Conservation (phyloP, 2,113 vertebrate genomes). For the Hyperopisus bebe region DNA sequence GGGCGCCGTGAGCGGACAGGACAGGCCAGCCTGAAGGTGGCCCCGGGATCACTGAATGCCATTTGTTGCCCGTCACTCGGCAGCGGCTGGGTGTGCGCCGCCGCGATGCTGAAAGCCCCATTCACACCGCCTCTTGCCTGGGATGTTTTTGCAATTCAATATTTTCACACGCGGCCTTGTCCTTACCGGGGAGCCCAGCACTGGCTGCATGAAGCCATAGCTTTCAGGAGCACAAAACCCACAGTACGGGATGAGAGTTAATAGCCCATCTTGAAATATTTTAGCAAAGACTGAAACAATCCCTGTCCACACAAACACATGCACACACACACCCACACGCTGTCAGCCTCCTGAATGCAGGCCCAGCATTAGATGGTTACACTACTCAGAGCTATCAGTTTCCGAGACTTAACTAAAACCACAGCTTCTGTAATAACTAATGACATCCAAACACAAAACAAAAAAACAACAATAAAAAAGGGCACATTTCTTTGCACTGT, state of each 20-base stretch:
- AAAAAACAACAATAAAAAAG: not conserved
- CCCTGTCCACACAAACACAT: constrained; percentile 28
- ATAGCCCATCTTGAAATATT: constrained; percentile 74
- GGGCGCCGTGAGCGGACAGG: not conserved
- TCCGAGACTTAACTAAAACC: not conserved
- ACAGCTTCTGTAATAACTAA: not conserved
- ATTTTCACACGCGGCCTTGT: constrained; percentile 94
- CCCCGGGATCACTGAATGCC: constrained; percentile 60
- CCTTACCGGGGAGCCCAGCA: constrained; percentile 88
- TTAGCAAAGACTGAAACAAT: constrained; percentile 43
- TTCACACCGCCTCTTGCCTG: constrained; percentile 76
- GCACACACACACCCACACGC: constrained; percentile 32
- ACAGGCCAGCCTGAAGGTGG: not conserved
- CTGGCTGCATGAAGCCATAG: constrained; percentile 70
- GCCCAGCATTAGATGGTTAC: constrained; percentile 34
- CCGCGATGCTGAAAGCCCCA: constrained; percentile 79
- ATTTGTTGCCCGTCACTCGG: constrained; percentile 93
- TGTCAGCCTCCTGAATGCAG: constrained; percentile 53
- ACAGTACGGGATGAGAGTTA: constrained; percentile 48
- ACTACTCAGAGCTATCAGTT: constrained; percentile 6
- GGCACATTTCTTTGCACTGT: not conserved
- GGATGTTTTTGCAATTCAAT: constrained; percentile 98
- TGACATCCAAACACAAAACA: not conserved
- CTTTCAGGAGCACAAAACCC: constrained; percentile 57
- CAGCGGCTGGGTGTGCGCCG: constrained; percentile 56